Evolutionary conservation across 2,888 invertebrate species (phyloP).

Genomic region (Cryptus armator): DNA sequence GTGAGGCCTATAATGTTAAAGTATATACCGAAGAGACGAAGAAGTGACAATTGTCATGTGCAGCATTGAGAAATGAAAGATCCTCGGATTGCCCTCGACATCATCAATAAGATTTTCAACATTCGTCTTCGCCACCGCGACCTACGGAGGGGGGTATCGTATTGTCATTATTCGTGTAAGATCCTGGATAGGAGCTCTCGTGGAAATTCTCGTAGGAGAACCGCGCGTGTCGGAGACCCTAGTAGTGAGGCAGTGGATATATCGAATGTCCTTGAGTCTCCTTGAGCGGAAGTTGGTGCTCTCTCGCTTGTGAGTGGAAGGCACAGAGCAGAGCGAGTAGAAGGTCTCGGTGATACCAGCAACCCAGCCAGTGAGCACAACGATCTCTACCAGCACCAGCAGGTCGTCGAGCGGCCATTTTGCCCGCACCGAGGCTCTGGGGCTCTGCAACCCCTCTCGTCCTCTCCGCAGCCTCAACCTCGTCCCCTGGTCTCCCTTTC

Average conservation of each 20-base stretch:
- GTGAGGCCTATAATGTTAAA: not conserved
- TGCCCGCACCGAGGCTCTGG: slow-evolving; percentile 77
- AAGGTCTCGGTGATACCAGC: slow-evolving; percentile 71
- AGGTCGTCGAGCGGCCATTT: slow-evolving; percentile 82
- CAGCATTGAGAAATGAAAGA: not conserved
- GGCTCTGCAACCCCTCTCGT: slow-evolving; percentile 70
- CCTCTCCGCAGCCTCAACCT: slow-evolving; percentile 68
- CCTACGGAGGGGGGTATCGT: not conserved
- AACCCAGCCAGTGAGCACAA: slow-evolving; percentile 73
- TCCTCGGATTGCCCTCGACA: slow-evolving; percentile 1
- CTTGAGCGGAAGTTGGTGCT: slow-evolving; percentile 67
- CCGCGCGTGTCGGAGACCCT: slow-evolving; percentile 51
- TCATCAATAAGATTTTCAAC: not conserved
- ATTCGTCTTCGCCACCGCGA: not conserved
- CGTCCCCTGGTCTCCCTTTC: slow-evolving; percentile 58
- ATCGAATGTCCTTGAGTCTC: slow-evolving; percentile 72
- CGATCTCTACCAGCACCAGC: slow-evolving; percentile 77
- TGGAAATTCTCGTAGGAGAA: slow-evolving; percentile 36
- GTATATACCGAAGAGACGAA: not conserved
- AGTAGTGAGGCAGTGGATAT: slow-evolving; percentile 61
- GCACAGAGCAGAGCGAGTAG: slow-evolving; percentile 58
- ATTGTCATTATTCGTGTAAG: slow-evolving; percentile 41
- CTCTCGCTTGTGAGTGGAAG: slow-evolving; percentile 37
- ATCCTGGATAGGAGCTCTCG: not conserved
- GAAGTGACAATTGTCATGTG: not conserved